phyloP scores from a whole-genome alignment of 2,113 vertebrate species.

The Pan paniscus region DNA sequence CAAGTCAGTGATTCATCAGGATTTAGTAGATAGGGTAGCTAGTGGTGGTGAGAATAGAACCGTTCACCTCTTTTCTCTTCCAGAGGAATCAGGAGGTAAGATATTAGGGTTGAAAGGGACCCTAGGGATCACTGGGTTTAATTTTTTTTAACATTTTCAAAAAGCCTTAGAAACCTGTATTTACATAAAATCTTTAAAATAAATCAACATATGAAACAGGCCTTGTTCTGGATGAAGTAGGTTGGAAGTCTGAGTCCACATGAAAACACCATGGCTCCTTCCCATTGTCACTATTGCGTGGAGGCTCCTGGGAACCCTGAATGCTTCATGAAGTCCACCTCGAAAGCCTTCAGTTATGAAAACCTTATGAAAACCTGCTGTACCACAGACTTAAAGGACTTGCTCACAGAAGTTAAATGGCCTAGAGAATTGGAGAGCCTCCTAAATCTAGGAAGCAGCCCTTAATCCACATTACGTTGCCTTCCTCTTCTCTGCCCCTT shows the following conservation, averaged over 20 bases:
- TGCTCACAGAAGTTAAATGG: background rate
- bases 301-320: background rate
- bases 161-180: background rate
- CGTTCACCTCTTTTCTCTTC: background rate
- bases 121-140: background rate
- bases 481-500: background rate
- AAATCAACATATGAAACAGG: background rate
- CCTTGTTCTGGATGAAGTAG: background rate
- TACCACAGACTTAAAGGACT: background rate
- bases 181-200: conserved; percentile 9
- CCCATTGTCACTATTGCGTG: background rate
- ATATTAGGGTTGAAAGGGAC: background rate
- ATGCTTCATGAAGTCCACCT: background rate
- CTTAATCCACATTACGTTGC: background rate
- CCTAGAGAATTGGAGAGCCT: background rate
- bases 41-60: background rate
- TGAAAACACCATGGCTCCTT: background rate
- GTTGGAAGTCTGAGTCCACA: background rate
- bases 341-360: background rate
- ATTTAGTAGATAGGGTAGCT: background rate
- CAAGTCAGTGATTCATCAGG: background rate
- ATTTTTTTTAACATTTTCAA: background rate
- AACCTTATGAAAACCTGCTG: background rate
- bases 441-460: background rate
- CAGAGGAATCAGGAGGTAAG: background rate